Conservation (phyloP, 2,113 vertebrate genomes). For the Oxygymnocypris stewartii region DNA sequence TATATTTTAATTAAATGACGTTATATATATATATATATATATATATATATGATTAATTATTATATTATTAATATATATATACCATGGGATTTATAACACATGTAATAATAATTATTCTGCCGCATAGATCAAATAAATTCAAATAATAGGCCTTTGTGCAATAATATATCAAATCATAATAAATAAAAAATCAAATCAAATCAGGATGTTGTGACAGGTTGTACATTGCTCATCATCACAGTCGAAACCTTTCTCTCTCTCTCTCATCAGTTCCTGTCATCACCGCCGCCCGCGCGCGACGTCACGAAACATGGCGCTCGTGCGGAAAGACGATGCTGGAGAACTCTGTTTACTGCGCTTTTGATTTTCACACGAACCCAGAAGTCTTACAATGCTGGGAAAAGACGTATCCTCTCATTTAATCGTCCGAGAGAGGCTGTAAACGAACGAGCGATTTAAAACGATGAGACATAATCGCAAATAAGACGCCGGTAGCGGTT, state of each 20-base stretch:
- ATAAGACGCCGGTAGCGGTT: constrained; percentile 55
- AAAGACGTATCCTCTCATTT: constrained; percentile 44
- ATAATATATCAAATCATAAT: too few relatives aligned
- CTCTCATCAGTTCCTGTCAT: not conserved
- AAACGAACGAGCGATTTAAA: constrained; percentile 51
- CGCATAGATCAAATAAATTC: not conserved
- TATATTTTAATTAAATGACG: not conserved
- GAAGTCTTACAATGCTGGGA: constrained; percentile 23
- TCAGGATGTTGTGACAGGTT: not conserved
- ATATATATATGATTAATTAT: too few relatives aligned
- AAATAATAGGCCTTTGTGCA: not conserved
- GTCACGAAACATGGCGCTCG: constrained; percentile 74
- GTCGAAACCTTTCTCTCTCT: not conserved
- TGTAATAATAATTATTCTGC: not conserved
- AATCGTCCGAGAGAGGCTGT: constrained; percentile 54
- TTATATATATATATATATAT: too few relatives aligned
- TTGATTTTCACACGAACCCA: constrained; percentile 45
- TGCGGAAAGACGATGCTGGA: constrained; percentile 65
- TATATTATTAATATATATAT: too few relatives aligned
- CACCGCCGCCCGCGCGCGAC: not conserved
- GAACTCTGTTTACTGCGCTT: constrained; percentile 53
- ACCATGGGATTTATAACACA: not conserved
- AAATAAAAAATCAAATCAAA: too few relatives aligned
- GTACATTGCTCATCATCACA: not conserved
- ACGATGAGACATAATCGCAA: constrained; percentile 46